Conservation (phyloP, 1,140 invertebrate species). For the Meloidogyne chitwoodi region DNA sequence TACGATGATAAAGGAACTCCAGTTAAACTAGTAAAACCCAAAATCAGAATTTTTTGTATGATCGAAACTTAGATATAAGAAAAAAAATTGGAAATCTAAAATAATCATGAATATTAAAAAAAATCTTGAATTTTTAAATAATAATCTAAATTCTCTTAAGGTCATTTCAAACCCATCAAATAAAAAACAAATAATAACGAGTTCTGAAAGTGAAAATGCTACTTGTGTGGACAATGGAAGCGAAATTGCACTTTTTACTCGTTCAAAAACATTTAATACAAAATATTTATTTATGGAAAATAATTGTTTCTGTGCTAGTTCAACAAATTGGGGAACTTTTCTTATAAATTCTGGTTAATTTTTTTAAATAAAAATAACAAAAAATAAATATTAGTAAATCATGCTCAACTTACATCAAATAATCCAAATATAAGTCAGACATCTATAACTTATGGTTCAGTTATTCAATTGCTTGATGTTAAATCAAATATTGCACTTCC, state of each 20-base stretch:
- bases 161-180: constrained; percentile 99
- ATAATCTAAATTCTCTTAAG: too few species aligned
- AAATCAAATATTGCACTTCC: constrained; percentile 97
- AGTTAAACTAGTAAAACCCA: too few species aligned
- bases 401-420: background rate
- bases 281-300: constrained; percentile 97
- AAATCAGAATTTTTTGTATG: too few species aligned
- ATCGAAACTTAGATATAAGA: too few species aligned
- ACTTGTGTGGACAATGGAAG: constrained; percentile 98
- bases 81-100: too few species aligned
- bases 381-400: background rate
- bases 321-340: constrained; percentile 98
- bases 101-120: too few species aligned
- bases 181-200: constrained; percentile 98
- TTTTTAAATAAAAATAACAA: background rate
- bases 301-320: constrained; percentile 96
- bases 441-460: constrained; percentile 92
- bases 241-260: constrained; percentile 94
- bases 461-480: constrained; percentile 96
- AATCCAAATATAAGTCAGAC: constrained; percentile 67
- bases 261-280: constrained; percentile 97
- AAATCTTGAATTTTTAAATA: too few species aligned
- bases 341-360: constrained; percentile 82
- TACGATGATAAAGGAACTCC: too few species aligned
- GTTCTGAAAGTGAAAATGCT: constrained; percentile 82